Base-by-base conservation (phyloP, 2,888 invertebrate genomes). In the Acholoe squamosa region DNA sequence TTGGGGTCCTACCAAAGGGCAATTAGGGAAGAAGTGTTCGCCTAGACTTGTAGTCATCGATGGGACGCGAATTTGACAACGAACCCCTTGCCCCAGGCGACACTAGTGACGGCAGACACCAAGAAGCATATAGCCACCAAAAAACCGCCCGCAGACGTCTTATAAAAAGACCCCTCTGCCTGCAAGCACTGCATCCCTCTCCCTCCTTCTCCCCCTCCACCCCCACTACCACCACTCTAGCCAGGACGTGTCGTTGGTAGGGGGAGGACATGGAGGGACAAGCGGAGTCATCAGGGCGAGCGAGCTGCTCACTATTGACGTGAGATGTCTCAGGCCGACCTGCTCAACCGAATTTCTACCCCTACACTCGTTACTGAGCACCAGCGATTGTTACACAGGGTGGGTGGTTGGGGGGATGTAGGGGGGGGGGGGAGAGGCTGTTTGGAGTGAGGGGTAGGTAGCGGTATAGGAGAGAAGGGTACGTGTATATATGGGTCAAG, bases 1-100 rank as follows among this genome's bases (percentile, higher is more conserved):
- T 43, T 3, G 34, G 80, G 7, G 31, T 43, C 43, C 33, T 22
- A 71, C 34, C 80, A 5, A 43, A 80, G 80, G 80, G 80, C 80
- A 80, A 80, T 80, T 80, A 80, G 80, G 80, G 34, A 43, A 33
- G 80, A 33, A 80, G 80, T 80, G 80, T 71, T 71, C 71, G 31
- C 3, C 71, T 28, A 71, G 71, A 71, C 71, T 43, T 71, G 71
- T 71, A 71, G 28, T 71, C 71, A 71, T 25, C 31, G 31, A 22
- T 28, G 31, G 71, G 71, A 25, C 31, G 71, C 71, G 71, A 71
- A 71, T 71, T 61, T 71, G 71, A 71, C 71, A 71, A 71, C 71
- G 31, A 28, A 16, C 71, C 61, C 61, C 61, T 5, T 7, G 28
- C 28, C 25, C 28, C 71, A 25, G 25, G 19, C 25, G 61, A 22